Percentiles rank a stretch among this genome's conserved stretches.
Evolutionary conservation across 1,140 invertebrate species (phyloP).

Genomic region (Drosophila elegans): DNA sequence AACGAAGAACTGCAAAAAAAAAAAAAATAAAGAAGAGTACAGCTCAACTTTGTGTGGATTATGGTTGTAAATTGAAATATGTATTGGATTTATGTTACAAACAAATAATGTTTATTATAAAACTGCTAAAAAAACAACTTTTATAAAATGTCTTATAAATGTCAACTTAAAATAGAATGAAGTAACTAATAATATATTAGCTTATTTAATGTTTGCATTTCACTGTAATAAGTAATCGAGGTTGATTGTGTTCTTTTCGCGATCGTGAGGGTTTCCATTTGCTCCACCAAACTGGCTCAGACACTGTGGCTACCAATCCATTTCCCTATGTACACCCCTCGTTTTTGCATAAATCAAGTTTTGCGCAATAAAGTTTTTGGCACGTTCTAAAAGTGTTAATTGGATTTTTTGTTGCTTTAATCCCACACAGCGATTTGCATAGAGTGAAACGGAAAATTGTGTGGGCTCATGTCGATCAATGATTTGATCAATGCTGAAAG

Average conservation of each 20-base stretch:
- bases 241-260: constrained; percentile 64
- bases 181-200: too few relatives aligned
- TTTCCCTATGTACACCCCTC: constrained; percentile 29
- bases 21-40: constrained; percentile 9
- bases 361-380: constrained; percentile 66
- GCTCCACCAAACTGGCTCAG: constrained; percentile 35
- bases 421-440: constrained; percentile 39
- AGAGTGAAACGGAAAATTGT: constrained; percentile 9
- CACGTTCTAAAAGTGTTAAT: constrained; percentile 72
- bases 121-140: too few relatives aligned
- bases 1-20: constrained; percentile 37
- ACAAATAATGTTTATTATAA: too few relatives aligned
- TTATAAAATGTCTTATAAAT: too few relatives aligned
- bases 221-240: constrained; percentile 39
- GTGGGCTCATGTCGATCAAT: constrained; percentile 37
- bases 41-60: neutral
- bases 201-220: neutral
- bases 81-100: too few relatives aligned
- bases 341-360: constrained; percentile 65
- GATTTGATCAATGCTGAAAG: constrained; percentile 38
- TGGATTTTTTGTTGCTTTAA: constrained; percentile 25
- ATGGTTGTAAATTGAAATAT: neutral
- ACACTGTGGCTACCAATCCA: constrained; percentile 58
- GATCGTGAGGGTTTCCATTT: constrained; percentile 38
- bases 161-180: too few relatives aligned